Evolutionary conservation across 2,888 invertebrate genomes (phyloP).

Genomic region (Agonopterix subpropinquella): DNA sequence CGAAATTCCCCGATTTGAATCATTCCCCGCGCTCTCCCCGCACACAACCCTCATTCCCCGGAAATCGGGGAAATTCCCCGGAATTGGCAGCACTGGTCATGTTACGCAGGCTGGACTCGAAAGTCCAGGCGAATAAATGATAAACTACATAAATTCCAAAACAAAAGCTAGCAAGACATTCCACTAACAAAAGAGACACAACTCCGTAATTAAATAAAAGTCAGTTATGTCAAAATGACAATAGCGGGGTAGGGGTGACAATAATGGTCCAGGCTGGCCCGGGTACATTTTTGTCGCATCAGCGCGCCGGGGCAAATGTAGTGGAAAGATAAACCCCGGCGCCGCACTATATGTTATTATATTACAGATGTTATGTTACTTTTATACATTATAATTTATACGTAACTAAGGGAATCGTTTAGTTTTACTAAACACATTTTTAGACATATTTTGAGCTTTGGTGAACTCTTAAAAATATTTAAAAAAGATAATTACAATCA

Average conservation of each 20-base stretch:
- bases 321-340: conserved; percentile 38
- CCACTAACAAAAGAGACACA: background rate
- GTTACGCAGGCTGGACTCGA: too few species aligned
- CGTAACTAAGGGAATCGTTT: too few species aligned
- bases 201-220: background rate
- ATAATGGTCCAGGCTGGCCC: background rate
- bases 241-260: background rate
- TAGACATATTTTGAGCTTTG: too few species aligned
- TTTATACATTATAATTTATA: background rate
- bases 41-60: too few species aligned
- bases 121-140: too few species aligned
- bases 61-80: too few species aligned
- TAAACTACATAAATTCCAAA: background rate
- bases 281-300: conserved; percentile 39
- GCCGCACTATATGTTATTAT: conserved; percentile 1
- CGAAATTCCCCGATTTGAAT: too few species aligned
- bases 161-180: background rate
- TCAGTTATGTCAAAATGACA: background rate
- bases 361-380: background rate
- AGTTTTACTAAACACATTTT: too few species aligned
- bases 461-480: too few species aligned
- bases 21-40: too few species aligned
- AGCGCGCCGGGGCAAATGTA: conserved; percentile 43
- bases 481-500: too few species aligned
- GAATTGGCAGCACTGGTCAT: too few species aligned